Base-by-base conservation (phyloP, 2,888 invertebrate species). In the Nipponacmea schrenckii region DNA sequence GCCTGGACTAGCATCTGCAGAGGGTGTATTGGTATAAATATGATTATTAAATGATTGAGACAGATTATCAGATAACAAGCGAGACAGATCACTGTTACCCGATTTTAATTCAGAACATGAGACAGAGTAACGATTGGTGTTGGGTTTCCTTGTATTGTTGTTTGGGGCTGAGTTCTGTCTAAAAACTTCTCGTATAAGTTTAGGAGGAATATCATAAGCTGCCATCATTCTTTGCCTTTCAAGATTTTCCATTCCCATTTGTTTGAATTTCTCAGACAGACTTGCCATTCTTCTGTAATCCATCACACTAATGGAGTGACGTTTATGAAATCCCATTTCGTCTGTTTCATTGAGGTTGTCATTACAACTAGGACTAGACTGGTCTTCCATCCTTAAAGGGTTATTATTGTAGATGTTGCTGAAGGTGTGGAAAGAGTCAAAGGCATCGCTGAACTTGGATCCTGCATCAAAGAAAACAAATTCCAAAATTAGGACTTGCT, bases 251-350 rank as follows among this genome's bases (percentile, higher is more conserved):
- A 82, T 84, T 74, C 83, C 82, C 67, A 80, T 80, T 62, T 84
- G 74, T 56, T 80, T 76, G 15, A 78, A 75, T 56, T 81, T 83
- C 44, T 81, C 82, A 12, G 77, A 72, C 10, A 80, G 79, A 15
- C 76, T 77, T 67, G 80, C 78, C 68, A 80, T 79, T 27, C 80
- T 78, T 64, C 80, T 74, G 70, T 79, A 84, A 70, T 86, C 84
- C n/a, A 81, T 83, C 64, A 84, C 83, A 73, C 84, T 84, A 26
- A 83, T 81, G 8, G 84, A 85, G 73, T 85, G 84, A 48, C 85
- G 81, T 69, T 84, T 85, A 62, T 79, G 79, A 80, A 83, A 82
- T 46, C 74, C 76, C 69, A 76, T 78, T 68, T 82, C 82, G 56
- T 84, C 83, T 44, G 70, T 68, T 20, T 72, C 72, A 14, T 72